Evolutionary conservation across 2,797 vertebrate genomes (phyloP), one percentile per base, ranked within the genome.

Genomic region (Tapirus indicus): DNA sequence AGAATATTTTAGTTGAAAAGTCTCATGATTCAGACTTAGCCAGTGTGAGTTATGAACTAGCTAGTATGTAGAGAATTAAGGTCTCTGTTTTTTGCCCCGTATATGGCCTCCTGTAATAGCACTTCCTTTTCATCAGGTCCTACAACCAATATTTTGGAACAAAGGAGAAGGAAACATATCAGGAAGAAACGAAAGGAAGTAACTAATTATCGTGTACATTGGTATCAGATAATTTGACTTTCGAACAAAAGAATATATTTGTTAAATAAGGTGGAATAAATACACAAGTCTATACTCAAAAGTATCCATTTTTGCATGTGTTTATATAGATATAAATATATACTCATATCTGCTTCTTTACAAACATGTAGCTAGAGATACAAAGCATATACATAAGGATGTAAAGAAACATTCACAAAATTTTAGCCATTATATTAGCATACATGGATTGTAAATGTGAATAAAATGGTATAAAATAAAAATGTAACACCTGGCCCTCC

Each of bases 401-500:
- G 25, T 58, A 54, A 79, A 96, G 17, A 94, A 96, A 74, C 6
- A 38, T 68, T 87, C 58, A 97, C 38, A 95, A 86, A 85, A 92
- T 60, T 84, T 78, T 72, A 93, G 35, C 23, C 44, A 78, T 83
- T 88, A 38, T 96, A 71, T 82, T 95, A 77, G 71, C 86, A 90
- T 64, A 72, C 1, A 6, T 85, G 88, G 79, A 90, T 88, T 93
- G 2, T 91, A 95, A 98, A 97, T 92, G 60, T 77, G 66, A 93
- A 90, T 32, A 94, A 93, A 94, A 96, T 94, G 71, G 32, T 64
- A 66, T 58, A 56, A n/a, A 90, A 96, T 93, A 96, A 97, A 97
- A 96, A 94, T 20, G 38, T 95, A 98, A 96, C 94, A 97, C 97
- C 97, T 98, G 98, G 89, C 60, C 79, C 74, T 89, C 74, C 88